Conservation (phyloP, 2,888 invertebrate genomes). For the Melipona beecheii region DNA sequence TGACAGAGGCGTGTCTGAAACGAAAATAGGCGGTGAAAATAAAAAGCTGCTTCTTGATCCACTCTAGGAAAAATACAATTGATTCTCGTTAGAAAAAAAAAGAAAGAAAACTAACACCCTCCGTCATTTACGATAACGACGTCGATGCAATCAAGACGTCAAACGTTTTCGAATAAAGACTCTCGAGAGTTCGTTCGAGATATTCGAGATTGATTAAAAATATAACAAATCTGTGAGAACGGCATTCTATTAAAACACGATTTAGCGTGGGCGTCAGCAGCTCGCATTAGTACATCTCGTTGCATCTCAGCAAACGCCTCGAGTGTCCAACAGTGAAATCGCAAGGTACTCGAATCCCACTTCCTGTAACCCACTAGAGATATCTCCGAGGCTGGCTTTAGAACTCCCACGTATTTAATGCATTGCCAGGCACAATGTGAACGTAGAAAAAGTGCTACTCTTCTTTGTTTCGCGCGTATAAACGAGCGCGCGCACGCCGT, state of each 20-base stretch:
- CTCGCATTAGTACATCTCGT: slow-evolving; percentile 14
- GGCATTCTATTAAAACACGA: neutral
- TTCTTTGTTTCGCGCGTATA: slow-evolving; percentile 69
- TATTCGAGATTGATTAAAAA: neutral
- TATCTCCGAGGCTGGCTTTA: slow-evolving; percentile 49
- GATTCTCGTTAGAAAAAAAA: too few species aligned
- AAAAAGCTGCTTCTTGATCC: slow-evolving; percentile 53
- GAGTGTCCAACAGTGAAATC: slow-evolving; percentile 62
- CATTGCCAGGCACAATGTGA: slow-evolving; percentile 53
- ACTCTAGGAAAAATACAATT: slow-evolving; percentile 7
- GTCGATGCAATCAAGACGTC: neutral
- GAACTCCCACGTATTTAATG: slow-evolving; percentile 73
- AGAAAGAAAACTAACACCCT: neutral
- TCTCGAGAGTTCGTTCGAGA: neutral
- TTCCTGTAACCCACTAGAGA: slow-evolving; percentile 69
- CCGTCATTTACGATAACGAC: neutral
- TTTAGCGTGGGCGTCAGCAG: slow-evolving; percentile 8
- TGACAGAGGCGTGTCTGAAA: slow-evolving; percentile 85
- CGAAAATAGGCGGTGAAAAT: slow-evolving; percentile 68
- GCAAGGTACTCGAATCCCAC: slow-evolving; percentile 58
- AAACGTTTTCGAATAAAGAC: neutral
- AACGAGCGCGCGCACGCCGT: slow-evolving; percentile 54
- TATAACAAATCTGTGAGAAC: neutral
- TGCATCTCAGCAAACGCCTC: slow-evolving; percentile 28
- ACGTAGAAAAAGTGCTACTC: slow-evolving; percentile 63